Conservation (phyloP, 2,797 vertebrate genomes). For the Acestrorhynchus altus region DNA sequence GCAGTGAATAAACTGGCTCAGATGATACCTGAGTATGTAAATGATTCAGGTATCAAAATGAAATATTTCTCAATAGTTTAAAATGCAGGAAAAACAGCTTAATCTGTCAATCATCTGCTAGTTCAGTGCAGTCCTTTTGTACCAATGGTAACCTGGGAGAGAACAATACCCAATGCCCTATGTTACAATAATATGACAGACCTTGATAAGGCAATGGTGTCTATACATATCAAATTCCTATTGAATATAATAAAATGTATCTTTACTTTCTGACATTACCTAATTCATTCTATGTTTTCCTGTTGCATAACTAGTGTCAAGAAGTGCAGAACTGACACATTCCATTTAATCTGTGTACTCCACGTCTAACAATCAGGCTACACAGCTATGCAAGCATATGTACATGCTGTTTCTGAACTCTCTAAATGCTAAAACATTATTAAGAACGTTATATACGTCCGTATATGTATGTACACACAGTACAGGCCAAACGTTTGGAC, state of each 20-base stretch:
- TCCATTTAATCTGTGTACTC: background rate
- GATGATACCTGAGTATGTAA: no score
- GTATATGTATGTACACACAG: no score
- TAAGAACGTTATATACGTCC: no score
- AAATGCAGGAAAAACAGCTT: constrained; percentile 2
- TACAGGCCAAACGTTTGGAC: no score
- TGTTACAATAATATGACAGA: background rate
- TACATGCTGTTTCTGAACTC: background rate
- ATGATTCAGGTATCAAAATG: background rate
- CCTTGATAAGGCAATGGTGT: background rate
- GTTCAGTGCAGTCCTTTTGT: background rate
- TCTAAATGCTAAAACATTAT: background rate
- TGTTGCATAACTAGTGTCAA: background rate
- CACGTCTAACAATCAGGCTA: background rate
- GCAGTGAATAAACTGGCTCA: no score
- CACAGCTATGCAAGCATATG: background rate
- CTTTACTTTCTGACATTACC: background rate
- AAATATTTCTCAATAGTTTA: constrained; percentile 25
- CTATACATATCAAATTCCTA: background rate
- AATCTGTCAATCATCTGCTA: background rate
- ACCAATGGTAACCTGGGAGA: background rate
- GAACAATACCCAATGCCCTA: no score
- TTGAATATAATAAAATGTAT: background rate
- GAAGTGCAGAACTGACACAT: background rate
- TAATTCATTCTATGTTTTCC: background rate